Base-by-base conservation (phyloP, 2,113 vertebrate species). In the Girardinichthys multiradiatus region DNA sequence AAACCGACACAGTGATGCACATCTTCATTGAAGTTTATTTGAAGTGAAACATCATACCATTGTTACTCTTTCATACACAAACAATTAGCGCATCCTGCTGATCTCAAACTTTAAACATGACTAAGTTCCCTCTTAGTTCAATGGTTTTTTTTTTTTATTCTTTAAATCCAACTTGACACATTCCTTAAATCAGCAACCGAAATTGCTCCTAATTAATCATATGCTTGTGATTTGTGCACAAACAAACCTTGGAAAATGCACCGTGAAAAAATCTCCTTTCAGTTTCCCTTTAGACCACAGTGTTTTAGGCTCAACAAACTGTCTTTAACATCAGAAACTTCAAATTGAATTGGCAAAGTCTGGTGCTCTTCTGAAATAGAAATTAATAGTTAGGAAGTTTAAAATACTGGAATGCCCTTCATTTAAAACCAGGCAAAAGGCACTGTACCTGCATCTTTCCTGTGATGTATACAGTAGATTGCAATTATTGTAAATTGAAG, bases 331-430 rank as follows among this genome's bases (percentile, higher is more conserved):
- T 64, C 24, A 37, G 9, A 63, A 42, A 63, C 24, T 7, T 79
- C 31, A 33, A 59, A 61, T 66, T 3, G 67, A 79, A 64, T 2
- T 45, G 72, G 69, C n/a, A 48, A 30, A 39, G 57, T 60, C 7
- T 12, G 24, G 30, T 66, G 27, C 67, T 67, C 51, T 51, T 67
- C 57, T 31, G n/a, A 57, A 65, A 68, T 17, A 7, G 45, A 74
- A 82, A 73, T 30, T 69, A 27, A 82, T 26, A 65, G 3, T 19
- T 62, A 65, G 68, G 57, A 57, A 69, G 45, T 48, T 72, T n/a
- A 67, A 54, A 42, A 64, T 84, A 63, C 74, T 87, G 84, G 89
- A 91, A 91, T 90, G 81, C 68, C 69, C 61, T 79, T 68, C 33
- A 48, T 83, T 88, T 72, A 70, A 85, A 83, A 80, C 66, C 68